A percentile compares a stretch with the other conserved stretches of the same genome.
Evolutionary conservation across 2,888 invertebrate genomes (phyloP).

Genomic region (Fissipunctia ypsillon): DNA sequence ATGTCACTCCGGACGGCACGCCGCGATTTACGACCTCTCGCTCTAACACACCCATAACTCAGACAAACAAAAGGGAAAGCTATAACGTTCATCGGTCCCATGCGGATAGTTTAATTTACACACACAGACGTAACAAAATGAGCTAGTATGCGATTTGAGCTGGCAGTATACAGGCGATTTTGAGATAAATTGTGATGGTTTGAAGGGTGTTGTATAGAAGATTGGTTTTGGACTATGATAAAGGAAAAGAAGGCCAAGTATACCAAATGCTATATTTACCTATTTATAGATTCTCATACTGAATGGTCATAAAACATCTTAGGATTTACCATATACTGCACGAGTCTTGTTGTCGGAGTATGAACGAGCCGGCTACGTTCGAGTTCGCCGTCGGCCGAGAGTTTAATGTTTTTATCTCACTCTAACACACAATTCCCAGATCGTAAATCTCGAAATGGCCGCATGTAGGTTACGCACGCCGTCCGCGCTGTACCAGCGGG

Average conservation of each 20-base stretch:
- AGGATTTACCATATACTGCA: conserved; percentile 77
- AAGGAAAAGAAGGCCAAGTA: background rate
- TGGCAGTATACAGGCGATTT: conserved; percentile 72
- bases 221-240: conserved; percentile 20
- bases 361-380: conserved; percentile 83
- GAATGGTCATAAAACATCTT: conserved; percentile 60
- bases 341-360: conserved; percentile 83
- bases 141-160: conserved; percentile 87
- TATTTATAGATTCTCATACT: conserved; percentile 20
- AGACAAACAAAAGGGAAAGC: conserved; percentile 90
- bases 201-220: conserved; percentile 3
- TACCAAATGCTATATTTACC: background rate
- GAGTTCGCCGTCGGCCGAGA: conserved; percentile 86
- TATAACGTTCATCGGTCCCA: conserved; percentile 90
- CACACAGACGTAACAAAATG: conserved; percentile 87
- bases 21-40: conserved; percentile 90
- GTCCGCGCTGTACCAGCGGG: conserved; percentile 87
- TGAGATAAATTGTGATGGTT: conserved; percentile 70
- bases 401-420: conserved; percentile 89
- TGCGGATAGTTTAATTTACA: conserved; percentile 90
- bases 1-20: conserved; percentile 88
- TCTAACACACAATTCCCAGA: conserved; percentile 91
- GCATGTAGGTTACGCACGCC: conserved; percentile 91
- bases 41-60: conserved; percentile 89
- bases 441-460: conserved; percentile 91